These are phyloP conservation scores for Sycobia sp. DNA, from an alignment of 1,140 invertebrate species.

Conservation along the genomic window DNA sequence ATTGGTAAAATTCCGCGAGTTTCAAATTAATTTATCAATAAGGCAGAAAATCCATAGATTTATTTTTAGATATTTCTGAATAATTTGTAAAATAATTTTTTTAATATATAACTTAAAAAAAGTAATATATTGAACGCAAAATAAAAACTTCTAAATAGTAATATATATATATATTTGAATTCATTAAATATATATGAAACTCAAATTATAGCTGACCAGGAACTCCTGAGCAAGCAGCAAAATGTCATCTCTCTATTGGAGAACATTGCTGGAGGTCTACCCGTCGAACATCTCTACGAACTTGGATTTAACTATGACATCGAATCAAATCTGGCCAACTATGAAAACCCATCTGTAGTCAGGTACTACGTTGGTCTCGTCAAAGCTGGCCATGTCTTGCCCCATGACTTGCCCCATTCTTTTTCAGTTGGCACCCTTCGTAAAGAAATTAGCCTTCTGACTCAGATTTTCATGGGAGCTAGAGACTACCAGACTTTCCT, in stretches of 20 bases:
- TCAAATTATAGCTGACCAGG: constrained; percentile 60
- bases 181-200: neutral
- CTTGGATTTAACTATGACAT: constrained; percentile 52
- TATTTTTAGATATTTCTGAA: too few relatives aligned
- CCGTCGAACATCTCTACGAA: constrained; percentile 49
- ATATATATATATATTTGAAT: neutral
- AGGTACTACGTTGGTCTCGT: constrained; percentile 49
- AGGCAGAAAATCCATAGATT: too few relatives aligned
- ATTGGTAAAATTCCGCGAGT: too few relatives aligned
- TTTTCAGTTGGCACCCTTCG: constrained; percentile 48
- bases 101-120: too few relatives aligned
- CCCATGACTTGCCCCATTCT: constrained; percentile 47
- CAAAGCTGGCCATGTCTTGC: constrained; percentile 49
- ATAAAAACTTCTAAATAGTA: too few relatives aligned
- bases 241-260: constrained; percentile 69
- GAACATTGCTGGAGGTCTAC: constrained; percentile 63
- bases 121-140: too few relatives aligned
- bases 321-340: constrained; percentile 42
- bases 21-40: too few relatives aligned
- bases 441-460: constrained; percentile 50
- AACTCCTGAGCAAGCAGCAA: constrained; percentile 66
- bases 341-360: constrained; percentile 47
- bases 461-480: constrained; percentile 59
- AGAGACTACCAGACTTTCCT: constrained; percentile 54
- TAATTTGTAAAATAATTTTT: too few relatives aligned